A percentile compares a stretch with the other conserved stretches of the same genome.
phyloP scores from a whole-genome alignment of 2,888 invertebrate species.

The Drosophila subsilvestris region DNA sequence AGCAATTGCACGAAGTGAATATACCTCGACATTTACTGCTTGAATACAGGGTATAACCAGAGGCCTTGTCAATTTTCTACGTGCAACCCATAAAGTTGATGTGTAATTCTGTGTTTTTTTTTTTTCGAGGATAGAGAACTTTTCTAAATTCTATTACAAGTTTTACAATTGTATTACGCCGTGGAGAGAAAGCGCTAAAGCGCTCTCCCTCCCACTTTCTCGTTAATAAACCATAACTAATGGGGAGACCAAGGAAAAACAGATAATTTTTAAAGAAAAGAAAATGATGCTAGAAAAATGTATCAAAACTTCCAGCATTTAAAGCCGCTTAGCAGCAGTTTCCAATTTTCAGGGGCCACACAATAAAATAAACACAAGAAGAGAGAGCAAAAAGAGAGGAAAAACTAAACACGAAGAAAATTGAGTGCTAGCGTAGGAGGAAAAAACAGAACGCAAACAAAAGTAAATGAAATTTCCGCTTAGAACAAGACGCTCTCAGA shows the following conservation, averaged over 20 bases:
- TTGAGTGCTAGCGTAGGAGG: conserved; percentile 51
- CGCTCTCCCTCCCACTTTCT: conserved; percentile 27
- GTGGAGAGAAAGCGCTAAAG: conserved; percentile 29
- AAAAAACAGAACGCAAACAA: conserved; percentile 64
- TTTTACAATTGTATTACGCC: conserved; percentile 71
- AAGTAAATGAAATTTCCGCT: conserved; percentile 78
- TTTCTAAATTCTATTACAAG: conserved; percentile 72
- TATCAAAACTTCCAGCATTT: conserved; percentile 25
- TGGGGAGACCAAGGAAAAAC: conserved; percentile 44
- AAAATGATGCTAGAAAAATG: conserved; percentile 12
- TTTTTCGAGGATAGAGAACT: conserved; percentile 56
- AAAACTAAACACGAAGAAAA: conserved; percentile 43
- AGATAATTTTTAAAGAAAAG: conserved; percentile 1
- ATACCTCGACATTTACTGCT: conserved; percentile 38
- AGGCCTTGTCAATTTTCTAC: conserved; percentile 63
- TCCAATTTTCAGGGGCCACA: conserved; percentile 30
- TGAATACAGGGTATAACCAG: conserved; percentile 8
- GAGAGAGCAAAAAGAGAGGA: conserved; percentile 24
- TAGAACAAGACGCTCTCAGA: conserved; percentile 5
- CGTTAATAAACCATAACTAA: conserved; percentile 75
- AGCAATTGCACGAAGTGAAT: background rate
- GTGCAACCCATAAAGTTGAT: conserved; percentile 72
- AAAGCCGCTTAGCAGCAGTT: conserved; percentile 43
- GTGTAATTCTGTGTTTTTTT: conserved; percentile 52
- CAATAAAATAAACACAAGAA: conserved; percentile 31